phyloP scores from a whole-genome alignment of 2,797 vertebrate species.

The Xenopus petersii region DNA sequence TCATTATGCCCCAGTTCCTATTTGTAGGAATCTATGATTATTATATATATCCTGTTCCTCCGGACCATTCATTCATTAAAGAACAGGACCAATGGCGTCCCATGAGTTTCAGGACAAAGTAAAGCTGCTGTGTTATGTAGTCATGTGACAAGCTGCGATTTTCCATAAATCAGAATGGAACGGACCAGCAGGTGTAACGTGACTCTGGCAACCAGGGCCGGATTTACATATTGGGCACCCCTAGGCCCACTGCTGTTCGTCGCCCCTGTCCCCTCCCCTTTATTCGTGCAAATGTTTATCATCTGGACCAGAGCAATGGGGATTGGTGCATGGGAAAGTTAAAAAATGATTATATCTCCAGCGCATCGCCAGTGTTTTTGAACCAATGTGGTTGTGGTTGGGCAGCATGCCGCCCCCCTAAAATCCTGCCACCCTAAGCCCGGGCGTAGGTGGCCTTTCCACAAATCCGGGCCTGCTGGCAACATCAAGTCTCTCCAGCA shows the following conservation, averaged over 20 bases:
- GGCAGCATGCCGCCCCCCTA: no score
- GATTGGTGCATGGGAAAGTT: no score
- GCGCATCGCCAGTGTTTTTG: no score
- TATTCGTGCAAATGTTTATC: no score
- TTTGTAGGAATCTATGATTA: not conserved
- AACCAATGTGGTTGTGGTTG: no score
- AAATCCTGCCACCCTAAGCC: no score
- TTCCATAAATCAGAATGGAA: constrained; percentile 36
- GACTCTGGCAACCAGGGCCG: constrained; percentile 12
- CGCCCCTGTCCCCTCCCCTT: no score
- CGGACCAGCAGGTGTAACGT: constrained; percentile 32
- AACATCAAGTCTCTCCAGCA: constrained; percentile 34
- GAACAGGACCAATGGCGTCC: constrained; percentile 19
- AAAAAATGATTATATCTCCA: no score
- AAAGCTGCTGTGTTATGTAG: constrained; percentile 39
- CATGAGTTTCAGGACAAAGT: constrained; percentile 4
- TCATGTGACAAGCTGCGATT: constrained; percentile 40
- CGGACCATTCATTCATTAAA: constrained; percentile 28
- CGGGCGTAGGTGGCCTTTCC: no score
- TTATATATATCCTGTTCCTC: not conserved
- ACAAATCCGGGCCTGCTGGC: not conserved
- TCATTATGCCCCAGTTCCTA: not conserved
- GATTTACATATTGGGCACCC: no score
- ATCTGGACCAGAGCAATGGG: no score
- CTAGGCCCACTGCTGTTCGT: no score